Base-by-base conservation (phyloP, 2,113 vertebrate genomes). In the Leiothrix lutea region DNA sequence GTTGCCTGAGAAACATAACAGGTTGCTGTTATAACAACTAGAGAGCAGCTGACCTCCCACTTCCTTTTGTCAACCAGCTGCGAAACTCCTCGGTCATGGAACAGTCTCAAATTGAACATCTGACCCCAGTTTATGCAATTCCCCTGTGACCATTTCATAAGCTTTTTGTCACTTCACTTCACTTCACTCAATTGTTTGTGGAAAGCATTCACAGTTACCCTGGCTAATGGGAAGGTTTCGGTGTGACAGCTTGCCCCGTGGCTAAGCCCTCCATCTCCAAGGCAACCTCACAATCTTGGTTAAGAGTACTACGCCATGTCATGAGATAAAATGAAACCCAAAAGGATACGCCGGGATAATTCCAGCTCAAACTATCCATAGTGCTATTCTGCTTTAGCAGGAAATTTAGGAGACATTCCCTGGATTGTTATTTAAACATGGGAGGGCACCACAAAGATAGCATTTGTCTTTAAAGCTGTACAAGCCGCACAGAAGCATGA, bases 91-190 rank as follows among this genome's bases (percentile, higher is more conserved):
- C 0, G 18, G 42, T 87, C 80, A 75, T 80, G 90, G 69, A 94
- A 88, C 81, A 83, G 79, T 26, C 88, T 92, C 60, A 70, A 60
- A 83, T 5, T 74, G 88, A 92, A 86, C 90, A 94, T 83, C 89
- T 94, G 94, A 97, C 75, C 75, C 72, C 48, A 33, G 93, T 95
- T 96, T 95, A 94, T 93, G 86, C 94, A 96, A 96, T 62, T 88
- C 93, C 88, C 77, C 86, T 69, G 85, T 84, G 90, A 78, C 51
- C 0, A 2, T 93, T 94, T 94, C 44, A 17, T 95, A 94, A 93
- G 88, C 64, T 94, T 93, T 96, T 96, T 97, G 94, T 94, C 95
- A 95, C 94, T 90, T 93, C 80, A 44, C 94, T 90, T 93, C 80
- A 44, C 64, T 93, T 92, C 80, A 79, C 87, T 91, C 73, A 44